Evolutionary conservation across 2,113 vertebrate genomes (phyloP), one percentile per base, ranked within the genome.

Genomic region (Dasyornis broadbenti): DNA sequence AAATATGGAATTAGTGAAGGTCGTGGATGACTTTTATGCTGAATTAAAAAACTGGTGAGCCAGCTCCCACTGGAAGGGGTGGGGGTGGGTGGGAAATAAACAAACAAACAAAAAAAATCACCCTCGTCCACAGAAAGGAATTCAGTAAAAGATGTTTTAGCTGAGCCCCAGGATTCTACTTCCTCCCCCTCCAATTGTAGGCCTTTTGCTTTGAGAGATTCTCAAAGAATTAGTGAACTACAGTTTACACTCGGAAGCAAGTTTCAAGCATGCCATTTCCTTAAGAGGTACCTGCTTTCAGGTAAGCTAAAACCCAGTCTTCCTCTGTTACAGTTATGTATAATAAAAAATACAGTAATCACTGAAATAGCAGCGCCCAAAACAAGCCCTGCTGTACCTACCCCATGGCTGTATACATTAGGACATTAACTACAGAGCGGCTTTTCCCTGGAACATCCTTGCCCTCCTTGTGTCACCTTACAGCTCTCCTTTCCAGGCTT

Each of bases 11-110:
- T 39, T 42, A 94, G 40, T 0, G 1, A 57, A 84, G 82, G 33
- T 49, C 0, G 0, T 1, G 1, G 30, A 59, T n/a, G 50, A 52
- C 37, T 71, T 16, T 35, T 57, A 49, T 0, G 7, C 37, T 53
- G 52, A 91, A 94, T 45, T 59, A 1, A 53, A 84, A 71, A 59
- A 28, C 31, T n/a, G 18, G 27, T n/a, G 17, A 89, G 69, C 22
- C 40, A 45, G 30, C 37, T 78, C 54, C 28, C 8, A 39, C 56
- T 78, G 24, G 33, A 92, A 33, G 9, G 4, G 26, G 7, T 30
- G 31, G 47, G 6, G 10, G 22, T 33, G 15, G 7, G 13, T 60
- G 45, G 12, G 6, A 50, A 82, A 61, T 4, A 64, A 44, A 30
- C 13, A 33, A 78, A 65, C 11, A 49, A n/a, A 73, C 7, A 9